Evolutionary conservation across 2,888 invertebrate genomes (phyloP).

Genomic region (Drosophila melanosoma): DNA sequence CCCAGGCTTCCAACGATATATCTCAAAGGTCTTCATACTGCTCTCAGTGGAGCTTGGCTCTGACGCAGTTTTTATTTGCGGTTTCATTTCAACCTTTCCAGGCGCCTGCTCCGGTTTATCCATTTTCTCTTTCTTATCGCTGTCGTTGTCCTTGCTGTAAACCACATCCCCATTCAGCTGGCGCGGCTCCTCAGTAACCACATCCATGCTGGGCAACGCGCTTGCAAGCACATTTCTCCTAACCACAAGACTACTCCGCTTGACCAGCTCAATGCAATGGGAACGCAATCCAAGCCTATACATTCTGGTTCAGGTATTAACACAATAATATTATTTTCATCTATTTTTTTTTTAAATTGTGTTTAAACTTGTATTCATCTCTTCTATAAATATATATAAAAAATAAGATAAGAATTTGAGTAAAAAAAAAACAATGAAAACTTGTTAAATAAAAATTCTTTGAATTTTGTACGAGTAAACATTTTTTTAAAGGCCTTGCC

Average conservation of each 20-base stretch:
- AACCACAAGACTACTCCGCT: neutral
- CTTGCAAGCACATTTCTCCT: neutral
- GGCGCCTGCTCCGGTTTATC: neutral
- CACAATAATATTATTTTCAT: neutral
- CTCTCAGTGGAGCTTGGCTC: conserved; percentile 12
- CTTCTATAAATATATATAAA: neutral
- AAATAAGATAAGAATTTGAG: neutral
- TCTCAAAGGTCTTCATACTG: conserved; percentile 90
- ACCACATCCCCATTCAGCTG: neutral
- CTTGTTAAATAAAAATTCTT: neutral
- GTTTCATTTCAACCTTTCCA: neutral
- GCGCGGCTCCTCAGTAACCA: neutral
- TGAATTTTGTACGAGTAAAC: neutral
- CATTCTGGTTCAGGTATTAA: conserved; percentile 9
- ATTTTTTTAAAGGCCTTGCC: neutral
- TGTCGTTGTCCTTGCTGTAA: neutral
- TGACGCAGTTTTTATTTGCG: neutral
- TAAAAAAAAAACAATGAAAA: neutral
- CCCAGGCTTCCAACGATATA: conserved; percentile 95
- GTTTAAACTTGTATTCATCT: neutral
- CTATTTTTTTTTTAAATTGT: neutral
- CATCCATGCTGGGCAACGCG: neutral
- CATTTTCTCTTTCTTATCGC: neutral
- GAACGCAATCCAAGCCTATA: conserved; percentile 9
- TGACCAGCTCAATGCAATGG: neutral